Conservation (phyloP, 2,797 vertebrate species). For the Melopsittacus undulatus region DNA sequence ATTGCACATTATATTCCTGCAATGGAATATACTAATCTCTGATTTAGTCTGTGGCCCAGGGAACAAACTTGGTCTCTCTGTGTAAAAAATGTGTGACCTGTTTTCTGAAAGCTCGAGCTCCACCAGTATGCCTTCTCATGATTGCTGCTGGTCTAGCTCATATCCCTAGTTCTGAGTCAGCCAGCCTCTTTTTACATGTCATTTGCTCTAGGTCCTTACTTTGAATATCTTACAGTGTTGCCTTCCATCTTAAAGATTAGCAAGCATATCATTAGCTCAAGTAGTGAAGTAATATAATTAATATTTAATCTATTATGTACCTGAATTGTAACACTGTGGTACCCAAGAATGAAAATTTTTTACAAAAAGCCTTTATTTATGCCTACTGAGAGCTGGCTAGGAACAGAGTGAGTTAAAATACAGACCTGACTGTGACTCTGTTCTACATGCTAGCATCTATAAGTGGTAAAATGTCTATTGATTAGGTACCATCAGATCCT, state of each 20-base stretch:
- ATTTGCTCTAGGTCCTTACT: not conserved
- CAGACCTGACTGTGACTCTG: not conserved
- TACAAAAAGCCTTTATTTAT: not conserved
- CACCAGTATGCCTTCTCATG: not conserved
- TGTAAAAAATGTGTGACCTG: not conserved
- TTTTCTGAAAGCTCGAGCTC: not conserved
- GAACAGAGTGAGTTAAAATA: not conserved
- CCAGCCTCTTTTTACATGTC: not conserved
- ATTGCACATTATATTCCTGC: not conserved
- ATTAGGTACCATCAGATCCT: constrained; percentile 42
- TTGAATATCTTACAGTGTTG: not conserved
- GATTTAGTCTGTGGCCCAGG: not conserved
- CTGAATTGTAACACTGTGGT: not conserved
- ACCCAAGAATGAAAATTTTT: not conserved
- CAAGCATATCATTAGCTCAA: not conserved
- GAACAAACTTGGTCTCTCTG: not conserved
- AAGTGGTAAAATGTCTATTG: constrained; percentile 50
- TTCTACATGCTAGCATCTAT: not conserved
- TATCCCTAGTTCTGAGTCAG: not conserved
- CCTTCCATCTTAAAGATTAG: not conserved
- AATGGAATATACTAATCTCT: not conserved
- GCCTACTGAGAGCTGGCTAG: not conserved
- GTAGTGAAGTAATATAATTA: not conserved
- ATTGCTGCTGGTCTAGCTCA: not conserved
- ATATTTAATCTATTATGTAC: not conserved